Evolutionary conservation across 2,797 vertebrate genomes (phyloP).

Genomic region (Distichodus sexfasciatus): DNA sequence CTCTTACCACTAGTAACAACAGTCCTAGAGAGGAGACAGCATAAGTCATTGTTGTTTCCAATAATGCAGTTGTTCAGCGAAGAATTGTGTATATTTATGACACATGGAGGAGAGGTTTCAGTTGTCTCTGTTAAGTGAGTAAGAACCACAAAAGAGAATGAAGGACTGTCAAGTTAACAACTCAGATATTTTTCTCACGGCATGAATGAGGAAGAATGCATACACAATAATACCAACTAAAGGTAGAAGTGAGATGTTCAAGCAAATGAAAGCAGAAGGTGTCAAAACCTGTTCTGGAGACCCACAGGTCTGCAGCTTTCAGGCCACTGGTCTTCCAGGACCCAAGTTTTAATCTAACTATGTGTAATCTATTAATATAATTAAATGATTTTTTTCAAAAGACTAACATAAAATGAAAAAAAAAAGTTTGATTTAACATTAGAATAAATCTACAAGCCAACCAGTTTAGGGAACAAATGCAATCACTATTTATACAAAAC

Average conservation of each 20-base stretch:
- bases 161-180: not conserved
- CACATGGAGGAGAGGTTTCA: constrained; percentile 50
- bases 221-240: not conserved
- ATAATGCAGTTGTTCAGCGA: constrained; percentile 67
- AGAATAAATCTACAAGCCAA: no score
- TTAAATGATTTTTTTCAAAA: no score
- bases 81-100: constrained; percentile 76
- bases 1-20: constrained; percentile 45
- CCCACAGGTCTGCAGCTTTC: no score
- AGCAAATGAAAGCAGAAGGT: no score
- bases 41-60: constrained; percentile 58
- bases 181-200: not conserved
- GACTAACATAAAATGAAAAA: no score
- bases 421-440: no score
- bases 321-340: no score
- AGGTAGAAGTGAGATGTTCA: not conserved
- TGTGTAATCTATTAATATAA: no score
- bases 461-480: no score
- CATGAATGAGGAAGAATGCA: not conserved
- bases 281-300: no score
- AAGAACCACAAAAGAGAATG: constrained; percentile 3
- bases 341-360: no score
- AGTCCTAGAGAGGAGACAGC: constrained; percentile 43
- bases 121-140: constrained; percentile 23
- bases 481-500: no score